phyloP scores from a whole-genome alignment of 2,888 invertebrate genomes.

The Euplagia quadripunctaria region DNA sequence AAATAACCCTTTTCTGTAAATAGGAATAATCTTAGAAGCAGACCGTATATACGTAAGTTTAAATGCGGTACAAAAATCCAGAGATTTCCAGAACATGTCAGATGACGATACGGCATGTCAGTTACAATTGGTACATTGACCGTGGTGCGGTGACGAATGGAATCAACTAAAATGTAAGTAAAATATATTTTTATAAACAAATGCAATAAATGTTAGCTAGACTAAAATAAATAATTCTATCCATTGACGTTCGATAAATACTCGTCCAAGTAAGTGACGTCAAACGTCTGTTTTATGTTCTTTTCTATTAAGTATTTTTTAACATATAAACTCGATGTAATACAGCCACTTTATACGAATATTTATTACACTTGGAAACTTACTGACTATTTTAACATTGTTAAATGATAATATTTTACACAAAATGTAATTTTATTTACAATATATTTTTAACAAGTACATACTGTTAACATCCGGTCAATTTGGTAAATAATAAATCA shows the following conservation, averaged over 20 bases:
- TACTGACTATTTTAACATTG: not conserved
- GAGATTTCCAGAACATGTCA: not conserved
- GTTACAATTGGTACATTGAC: not conserved
- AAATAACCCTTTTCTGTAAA: too few species aligned
- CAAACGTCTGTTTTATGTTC: slow-evolving; percentile 14
- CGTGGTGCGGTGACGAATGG: not conserved
- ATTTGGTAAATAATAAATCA: not conserved
- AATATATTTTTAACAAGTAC: not conserved
- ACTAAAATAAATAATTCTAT: slow-evolving; percentile 8
- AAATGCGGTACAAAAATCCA: not conserved
- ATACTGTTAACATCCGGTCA: not conserved
- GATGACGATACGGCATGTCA: not conserved
- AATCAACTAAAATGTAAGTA: not conserved
- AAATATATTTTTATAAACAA: not conserved
- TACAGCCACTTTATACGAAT: slow-evolving; percentile 1
- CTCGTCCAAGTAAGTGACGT: not conserved
- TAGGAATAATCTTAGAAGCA: too few species aligned
- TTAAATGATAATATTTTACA: not conserved
- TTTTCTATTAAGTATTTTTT: slow-evolving; percentile 10
- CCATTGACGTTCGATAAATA: slow-evolving; percentile 5
- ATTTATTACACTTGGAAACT: not conserved
- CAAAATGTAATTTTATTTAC: not conserved
- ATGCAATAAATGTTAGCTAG: not conserved
- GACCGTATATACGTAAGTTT: not conserved
- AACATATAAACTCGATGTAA: not conserved